Base-by-base conservation (phyloP, 2,888 invertebrate species). In the Amblyjoppa proteus region DNA sequence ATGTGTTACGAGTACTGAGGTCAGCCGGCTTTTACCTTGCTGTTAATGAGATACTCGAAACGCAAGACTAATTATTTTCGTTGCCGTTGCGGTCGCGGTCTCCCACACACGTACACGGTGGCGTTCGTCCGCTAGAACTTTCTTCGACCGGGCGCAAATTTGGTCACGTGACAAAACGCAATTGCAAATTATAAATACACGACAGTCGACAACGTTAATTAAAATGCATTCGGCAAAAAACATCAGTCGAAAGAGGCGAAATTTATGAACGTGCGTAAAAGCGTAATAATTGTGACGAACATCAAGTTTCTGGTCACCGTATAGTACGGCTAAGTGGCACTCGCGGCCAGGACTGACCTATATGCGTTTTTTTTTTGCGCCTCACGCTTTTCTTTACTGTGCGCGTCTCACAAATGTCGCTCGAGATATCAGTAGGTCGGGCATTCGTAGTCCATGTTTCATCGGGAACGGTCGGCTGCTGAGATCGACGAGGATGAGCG, bases 11-110 rank as follows among this genome's bases (percentile, higher is more conserved):
- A 73, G 79, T 38, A n/a, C 56, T 76, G 79, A 64, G 68, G 66
- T 28, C 49, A 61, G 70, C 38, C 61, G 56, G 38, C 74, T 73
- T 85, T 69, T 84, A 58, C 31, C 56, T 69, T 66, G 78, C 78
- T 83, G 87, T 89, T 92, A 92, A 92, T 92, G 92, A 92, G 92
- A 76, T 90, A 83, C 91, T 92, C 83, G 80, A 88, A 88, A 84
- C 82, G 81, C 75, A 79, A 81, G 88, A 87, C 91, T 92, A 92
- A 92, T 92, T 92, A 92, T 90, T 89, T 86, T 78, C 78, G 74
- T 71, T 3, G 85, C 78, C 74, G 77, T 71, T 74, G 82, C 75
- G 58, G 73, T 80, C 38, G 34, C 75, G 45, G 41, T 16, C 45
- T 20, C 13, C 5, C 6, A 34, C 16, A 58, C 45, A 56, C 69